Evolutionary conservation across 2,888 invertebrate genomes (phyloP).

Genomic region (Epirrhoe tristata): DNA sequence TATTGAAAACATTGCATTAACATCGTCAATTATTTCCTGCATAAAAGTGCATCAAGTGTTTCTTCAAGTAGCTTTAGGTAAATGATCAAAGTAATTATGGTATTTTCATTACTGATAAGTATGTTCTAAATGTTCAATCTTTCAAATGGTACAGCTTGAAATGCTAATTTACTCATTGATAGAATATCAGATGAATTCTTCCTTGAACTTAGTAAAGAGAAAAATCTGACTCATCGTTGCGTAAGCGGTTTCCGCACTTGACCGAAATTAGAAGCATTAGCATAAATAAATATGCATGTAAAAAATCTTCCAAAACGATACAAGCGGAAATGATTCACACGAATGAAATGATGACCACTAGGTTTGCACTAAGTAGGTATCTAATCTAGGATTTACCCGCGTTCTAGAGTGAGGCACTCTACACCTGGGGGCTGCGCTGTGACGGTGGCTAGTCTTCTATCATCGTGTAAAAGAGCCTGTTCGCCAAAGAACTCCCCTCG

Average conservation of each 20-base stretch:
- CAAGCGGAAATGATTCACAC: slow-evolving; percentile 5
- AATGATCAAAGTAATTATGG: no score
- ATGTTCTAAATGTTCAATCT: no score
- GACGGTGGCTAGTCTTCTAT: slow-evolving; percentile 95
- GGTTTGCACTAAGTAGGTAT: background rate
- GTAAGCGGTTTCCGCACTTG: background rate
- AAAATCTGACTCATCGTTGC: no score
- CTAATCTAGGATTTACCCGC: slow-evolving; percentile 84
- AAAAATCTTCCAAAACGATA: background rate
- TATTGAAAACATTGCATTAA: slow-evolving; percentile 48
- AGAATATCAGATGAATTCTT: no score
- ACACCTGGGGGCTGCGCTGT: slow-evolving; percentile 94
- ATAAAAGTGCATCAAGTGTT: background rate
- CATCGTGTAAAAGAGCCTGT: slow-evolving; percentile 93
- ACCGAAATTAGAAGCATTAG: background rate
- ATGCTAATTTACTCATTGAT: no score
- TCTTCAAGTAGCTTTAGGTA: no score
- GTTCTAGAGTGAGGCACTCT: slow-evolving; percentile 94
- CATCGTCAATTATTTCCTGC: background rate
- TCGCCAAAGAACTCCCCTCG: slow-evolving; percentile 96
- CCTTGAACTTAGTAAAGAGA: no score
- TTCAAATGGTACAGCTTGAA: no score
- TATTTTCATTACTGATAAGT: no score
- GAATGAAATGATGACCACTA: background rate
- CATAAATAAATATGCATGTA: no score